phyloP scores from a whole-genome alignment of 2,797 vertebrate genomes.

The Ciconia nigra region DNA sequence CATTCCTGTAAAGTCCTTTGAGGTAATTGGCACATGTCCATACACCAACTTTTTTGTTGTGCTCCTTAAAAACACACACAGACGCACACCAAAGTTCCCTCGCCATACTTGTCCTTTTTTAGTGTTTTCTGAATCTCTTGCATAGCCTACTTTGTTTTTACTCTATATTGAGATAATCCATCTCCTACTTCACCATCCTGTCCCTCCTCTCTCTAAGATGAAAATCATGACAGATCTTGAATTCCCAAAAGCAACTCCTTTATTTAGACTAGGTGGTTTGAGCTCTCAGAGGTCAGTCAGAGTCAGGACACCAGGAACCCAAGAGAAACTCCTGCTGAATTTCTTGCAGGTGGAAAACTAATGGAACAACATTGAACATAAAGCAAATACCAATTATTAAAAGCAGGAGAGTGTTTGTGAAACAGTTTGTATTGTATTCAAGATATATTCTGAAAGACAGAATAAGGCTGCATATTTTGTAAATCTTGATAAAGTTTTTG shows the following conservation, averaged over 20 bases:
- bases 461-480: background rate
- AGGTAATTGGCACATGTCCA: background rate
- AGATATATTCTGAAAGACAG: background rate
- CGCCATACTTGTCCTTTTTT: background rate
- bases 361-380: background rate
- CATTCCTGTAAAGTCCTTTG: background rate
- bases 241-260: background rate
- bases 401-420: constrained; percentile 2
- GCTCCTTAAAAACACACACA: background rate
- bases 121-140: background rate
- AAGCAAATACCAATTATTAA: constrained; percentile 6
- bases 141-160: background rate
- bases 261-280: background rate
- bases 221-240: background rate
- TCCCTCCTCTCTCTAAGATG: background rate
- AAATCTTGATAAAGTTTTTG: background rate
- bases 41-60: background rate
- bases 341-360: background rate
- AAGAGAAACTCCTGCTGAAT: background rate
- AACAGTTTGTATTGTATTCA: background rate
- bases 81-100: background rate
- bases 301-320: background rate
- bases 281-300: background rate
- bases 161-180: background rate
- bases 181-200: background rate